Percentiles rank a stretch among this genome's conserved stretches.
Evolutionary conservation across 2,113 vertebrate species (phyloP).

Genomic region (Copsychus sechellarum): DNA sequence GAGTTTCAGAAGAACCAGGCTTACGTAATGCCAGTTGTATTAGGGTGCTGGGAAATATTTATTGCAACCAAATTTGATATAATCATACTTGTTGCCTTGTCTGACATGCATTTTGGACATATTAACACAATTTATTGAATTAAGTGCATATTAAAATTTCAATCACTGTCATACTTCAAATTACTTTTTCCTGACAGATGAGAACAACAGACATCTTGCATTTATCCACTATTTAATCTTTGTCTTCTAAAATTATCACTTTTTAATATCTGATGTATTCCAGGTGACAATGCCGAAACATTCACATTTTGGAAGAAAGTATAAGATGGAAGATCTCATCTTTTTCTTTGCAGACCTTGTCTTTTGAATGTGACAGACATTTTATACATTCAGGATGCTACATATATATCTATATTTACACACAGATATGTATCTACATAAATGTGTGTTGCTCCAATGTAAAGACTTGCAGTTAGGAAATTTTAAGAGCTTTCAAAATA

Average conservation of each 20-base stretch:
- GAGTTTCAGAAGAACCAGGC: not conserved
- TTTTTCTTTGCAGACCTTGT: not conserved
- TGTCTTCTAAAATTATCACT: not conserved
- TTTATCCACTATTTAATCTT: not conserved
- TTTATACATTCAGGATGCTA: not conserved
- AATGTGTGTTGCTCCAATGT: not conserved
- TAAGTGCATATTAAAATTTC: constrained; percentile 3
- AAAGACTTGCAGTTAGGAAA: not conserved
- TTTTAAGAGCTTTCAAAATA: not conserved
- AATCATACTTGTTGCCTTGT: not conserved
- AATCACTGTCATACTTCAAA: not conserved
- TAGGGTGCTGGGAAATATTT: not conserved
- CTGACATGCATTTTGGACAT: not conserved
- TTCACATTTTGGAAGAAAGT: not conserved
- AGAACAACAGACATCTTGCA: not conserved
- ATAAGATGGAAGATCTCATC: not conserved
- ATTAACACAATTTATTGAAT: not conserved
- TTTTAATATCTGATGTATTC: constrained; percentile 1
- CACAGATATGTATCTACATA: no score
- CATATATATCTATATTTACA: not conserved
- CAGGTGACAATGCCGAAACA: not conserved
- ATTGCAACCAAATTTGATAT: not conserved
- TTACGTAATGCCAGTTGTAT: not conserved
- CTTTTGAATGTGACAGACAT: not conserved
- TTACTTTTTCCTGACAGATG: not conserved